These are phyloP conservation scores for Drosophila anomalata DNA, from an alignment of 2,888 invertebrate species.

Conservation along the genomic window DNA sequence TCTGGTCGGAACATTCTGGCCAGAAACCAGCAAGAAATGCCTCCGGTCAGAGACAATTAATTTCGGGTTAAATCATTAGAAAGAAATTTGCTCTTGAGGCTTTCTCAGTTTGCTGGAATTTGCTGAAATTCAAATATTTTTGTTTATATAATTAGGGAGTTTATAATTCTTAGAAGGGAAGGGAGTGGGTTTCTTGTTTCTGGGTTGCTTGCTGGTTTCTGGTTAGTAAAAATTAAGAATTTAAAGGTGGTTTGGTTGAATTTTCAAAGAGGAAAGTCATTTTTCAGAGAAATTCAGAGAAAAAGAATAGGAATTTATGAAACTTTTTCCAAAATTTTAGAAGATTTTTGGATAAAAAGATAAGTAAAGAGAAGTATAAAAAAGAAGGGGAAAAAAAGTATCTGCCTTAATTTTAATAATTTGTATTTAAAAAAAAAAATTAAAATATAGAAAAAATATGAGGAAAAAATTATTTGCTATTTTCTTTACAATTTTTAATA, in stretches of 20 bases:
- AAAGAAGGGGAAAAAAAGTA: too few species aligned
- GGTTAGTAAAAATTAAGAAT: not conserved
- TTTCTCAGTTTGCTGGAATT: not conserved
- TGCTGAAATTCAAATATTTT: not conserved
- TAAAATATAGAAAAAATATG: too few species aligned
- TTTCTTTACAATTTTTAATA: too few species aligned
- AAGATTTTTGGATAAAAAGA: too few species aligned
- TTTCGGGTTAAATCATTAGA: constrained; percentile 35
- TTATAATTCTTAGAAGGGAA: not conserved
- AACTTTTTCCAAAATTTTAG: too few species aligned
- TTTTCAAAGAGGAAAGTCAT: not conserved
- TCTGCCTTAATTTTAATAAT: too few species aligned
- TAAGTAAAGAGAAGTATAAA: too few species aligned
- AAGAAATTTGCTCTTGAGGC: constrained; percentile 11
- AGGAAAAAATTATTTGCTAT: too few species aligned
- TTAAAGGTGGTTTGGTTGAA: not conserved
- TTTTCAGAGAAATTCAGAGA: not conserved
- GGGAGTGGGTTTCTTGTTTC: not conserved
- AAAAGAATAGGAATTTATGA: not conserved
- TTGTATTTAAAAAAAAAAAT: too few species aligned
- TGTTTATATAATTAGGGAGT: constrained; percentile 1
- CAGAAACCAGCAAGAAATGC: not conserved
- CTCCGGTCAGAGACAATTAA: constrained; percentile 24
- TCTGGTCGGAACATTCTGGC: not conserved
- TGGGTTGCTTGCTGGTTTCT: not conserved